phyloP scores from a whole-genome alignment of 2,888 invertebrate species.

The Hyalella azteca region DNA sequence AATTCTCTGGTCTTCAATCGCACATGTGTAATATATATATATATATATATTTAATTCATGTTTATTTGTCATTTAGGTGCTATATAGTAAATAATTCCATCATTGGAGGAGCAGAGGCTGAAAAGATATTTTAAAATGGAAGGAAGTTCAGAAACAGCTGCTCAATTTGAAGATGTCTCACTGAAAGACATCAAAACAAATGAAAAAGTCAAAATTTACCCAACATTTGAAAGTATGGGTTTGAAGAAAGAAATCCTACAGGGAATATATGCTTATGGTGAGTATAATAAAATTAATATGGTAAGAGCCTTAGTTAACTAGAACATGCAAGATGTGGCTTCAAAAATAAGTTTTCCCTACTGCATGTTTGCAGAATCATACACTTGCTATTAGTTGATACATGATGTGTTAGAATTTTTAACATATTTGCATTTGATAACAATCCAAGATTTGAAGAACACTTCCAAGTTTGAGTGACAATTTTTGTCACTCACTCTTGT shows the following conservation, averaged over 20 bases:
- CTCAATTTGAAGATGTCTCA: slow-evolving; percentile 26
- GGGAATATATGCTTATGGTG: slow-evolving; percentile 96
- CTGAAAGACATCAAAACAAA: slow-evolving; percentile 1
- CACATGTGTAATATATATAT: no score
- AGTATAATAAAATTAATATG: slow-evolving; percentile 60
- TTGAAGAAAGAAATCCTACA: slow-evolving; percentile 36
- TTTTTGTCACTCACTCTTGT: no score
- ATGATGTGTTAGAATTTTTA: no score
- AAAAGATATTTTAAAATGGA: no score
- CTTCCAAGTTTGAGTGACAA: no score
- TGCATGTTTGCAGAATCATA: not conserved
- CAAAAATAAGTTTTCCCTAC: not conserved
- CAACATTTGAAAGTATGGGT: slow-evolving; percentile 33
- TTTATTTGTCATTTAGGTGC: no score
- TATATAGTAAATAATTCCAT: no score
- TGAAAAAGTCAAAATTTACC: slow-evolving; percentile 9
- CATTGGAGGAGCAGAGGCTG: no score
- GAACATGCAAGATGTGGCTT: not conserved
- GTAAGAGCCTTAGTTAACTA: not conserved
- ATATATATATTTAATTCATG: no score
- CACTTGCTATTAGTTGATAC: not conserved
- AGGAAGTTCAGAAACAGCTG: not conserved
- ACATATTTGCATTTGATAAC: no score
- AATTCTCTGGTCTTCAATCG: no score
- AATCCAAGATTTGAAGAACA: no score